phyloP scores from a whole-genome alignment of 2,797 vertebrate species.

The Anas flavirostris region DNA sequence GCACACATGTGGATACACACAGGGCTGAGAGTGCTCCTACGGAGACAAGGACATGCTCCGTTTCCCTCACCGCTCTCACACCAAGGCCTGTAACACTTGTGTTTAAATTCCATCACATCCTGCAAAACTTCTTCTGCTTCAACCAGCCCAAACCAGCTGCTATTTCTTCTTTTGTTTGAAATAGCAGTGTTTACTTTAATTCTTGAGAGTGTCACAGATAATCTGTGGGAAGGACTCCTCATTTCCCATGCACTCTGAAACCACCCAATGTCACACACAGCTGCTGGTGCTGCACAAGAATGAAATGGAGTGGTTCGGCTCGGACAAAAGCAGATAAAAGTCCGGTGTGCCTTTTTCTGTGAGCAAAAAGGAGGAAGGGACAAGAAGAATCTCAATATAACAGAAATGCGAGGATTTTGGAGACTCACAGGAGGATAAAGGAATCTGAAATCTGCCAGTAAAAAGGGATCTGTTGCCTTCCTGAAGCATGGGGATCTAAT shows the following conservation, averaged over 20 bases:
- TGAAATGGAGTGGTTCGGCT: slow-evolving; percentile 1
- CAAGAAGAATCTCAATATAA: not conserved
- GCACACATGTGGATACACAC: rapidly evolving
- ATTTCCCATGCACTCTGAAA: slow-evolving; percentile 33
- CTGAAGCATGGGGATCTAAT: slow-evolving; percentile 51
- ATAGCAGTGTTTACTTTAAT: slow-evolving; percentile 57
- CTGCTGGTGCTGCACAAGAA: slow-evolving; percentile 22
- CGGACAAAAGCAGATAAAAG: slow-evolving; percentile 36
- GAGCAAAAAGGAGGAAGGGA: not conserved
- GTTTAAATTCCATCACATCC: slow-evolving; percentile 22
- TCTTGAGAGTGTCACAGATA: slow-evolving; percentile 56
- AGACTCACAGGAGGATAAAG: slow-evolving; percentile 62
- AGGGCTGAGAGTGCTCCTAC: not conserved
- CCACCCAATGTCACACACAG: not conserved
- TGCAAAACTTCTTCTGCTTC: slow-evolving; percentile 28
- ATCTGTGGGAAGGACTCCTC: slow-evolving; percentile 56
- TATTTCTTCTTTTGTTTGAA: slow-evolving; percentile 60
- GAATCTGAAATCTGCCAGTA: slow-evolving; percentile 60
- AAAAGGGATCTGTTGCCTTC: slow-evolving; percentile 64
- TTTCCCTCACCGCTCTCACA: not conserved
- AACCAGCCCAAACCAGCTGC: slow-evolving; percentile 40
- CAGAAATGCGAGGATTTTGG: slow-evolving; percentile 51
- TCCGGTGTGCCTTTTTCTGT: not conserved
- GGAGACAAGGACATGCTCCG: not conserved
- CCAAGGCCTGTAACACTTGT: not conserved